Evolutionary conservation across 2,113 vertebrate species (phyloP).

Genomic region (Pedetes capensis): DNA sequence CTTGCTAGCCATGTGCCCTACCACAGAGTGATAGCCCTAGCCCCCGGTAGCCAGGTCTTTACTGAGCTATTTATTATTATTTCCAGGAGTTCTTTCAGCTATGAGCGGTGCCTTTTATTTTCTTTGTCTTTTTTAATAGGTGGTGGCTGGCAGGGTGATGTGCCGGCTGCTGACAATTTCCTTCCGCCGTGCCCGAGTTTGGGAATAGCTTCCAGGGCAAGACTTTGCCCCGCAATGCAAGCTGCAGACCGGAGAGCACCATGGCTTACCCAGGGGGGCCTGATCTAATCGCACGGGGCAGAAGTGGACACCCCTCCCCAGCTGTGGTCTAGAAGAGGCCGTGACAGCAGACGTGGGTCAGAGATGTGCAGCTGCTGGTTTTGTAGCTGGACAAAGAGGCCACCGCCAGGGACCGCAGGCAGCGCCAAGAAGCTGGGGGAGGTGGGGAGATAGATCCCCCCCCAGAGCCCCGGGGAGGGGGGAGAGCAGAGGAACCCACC

Average conservation of each 20-base stretch:
- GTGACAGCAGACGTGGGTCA: accelerated
- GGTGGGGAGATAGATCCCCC: accelerated
- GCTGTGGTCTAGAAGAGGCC: accelerated
- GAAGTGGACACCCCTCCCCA: not conserved
- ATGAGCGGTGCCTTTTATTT: not conserved
- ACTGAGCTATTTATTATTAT: not conserved
- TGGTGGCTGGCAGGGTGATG: not conserved
- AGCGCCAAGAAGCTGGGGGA: not conserved
- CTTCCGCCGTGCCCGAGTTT: not conserved
- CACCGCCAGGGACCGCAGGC: accelerated
- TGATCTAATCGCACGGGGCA: accelerated
- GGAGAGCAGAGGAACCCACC: accelerated
- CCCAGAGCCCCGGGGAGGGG: accelerated
- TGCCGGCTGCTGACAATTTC: not conserved
- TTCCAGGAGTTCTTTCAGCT: not conserved
- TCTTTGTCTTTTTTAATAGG: not conserved
- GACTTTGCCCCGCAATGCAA: accelerated
- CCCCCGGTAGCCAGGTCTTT: not conserved
- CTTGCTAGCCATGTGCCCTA: not conserved
- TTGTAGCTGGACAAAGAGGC: not conserved
- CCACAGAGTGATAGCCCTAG: not conserved
- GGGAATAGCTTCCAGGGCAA: accelerated
- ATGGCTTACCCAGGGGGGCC: accelerated
- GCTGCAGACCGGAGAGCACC: accelerated
- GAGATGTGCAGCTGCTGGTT: accelerated